Evolutionary conservation across 1,140 invertebrate genomes (phyloP), one percentile per base, ranked within the genome.

Genomic region (Myzus persicae): DNA sequence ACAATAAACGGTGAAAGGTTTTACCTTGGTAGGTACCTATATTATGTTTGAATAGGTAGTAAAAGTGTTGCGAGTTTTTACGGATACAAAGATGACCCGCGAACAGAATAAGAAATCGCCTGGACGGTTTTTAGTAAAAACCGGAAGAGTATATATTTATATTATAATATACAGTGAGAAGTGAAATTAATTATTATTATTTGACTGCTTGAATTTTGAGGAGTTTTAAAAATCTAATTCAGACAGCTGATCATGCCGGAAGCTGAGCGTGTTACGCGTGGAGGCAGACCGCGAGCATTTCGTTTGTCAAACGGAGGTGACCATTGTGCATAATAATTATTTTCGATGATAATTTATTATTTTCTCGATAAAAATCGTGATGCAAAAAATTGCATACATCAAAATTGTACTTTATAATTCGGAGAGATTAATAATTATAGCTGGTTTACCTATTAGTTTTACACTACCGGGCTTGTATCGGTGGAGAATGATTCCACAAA

Each of bases 51-150:
- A 67, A 76, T n/a, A 67, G 14, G 59, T 76, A 76, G 59, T 76
- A 76, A 76, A 76, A 76, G 59, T 76, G 59, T 76, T 76, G n/a
- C 31, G 59, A 76, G 59, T 76, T 76, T 76, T 76, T 76, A 76
- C 59, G n/a, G 31, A n/a, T 76, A 76, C 59, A n/a, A 76, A n/a
- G 59, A 76, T 76, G 31, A n/a, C n/a, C 59, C 14, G 31, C 59
- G 59, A 76, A 76, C n/a, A 76, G n/a, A 36, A n/a, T 76, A 76
- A 76, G 14, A 67, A 67, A 76, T n/a, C 14, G 14, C 14, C 14
- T 20, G 59, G n/a, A 76, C n/a, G 59, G n/a, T 76, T 76, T n/a
- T n/a, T n/a, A 76, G 4, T 76, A 76, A 76, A n/a, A 76, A 76
- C 59, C n/a, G n/a, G n/a, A n/a, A 76, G 59, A 76, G 59, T 76